Evolutionary conservation across 2,888 invertebrate species (phyloP), one percentile per base, ranked within the genome.

Genomic region (Ochropleura plecta): DNA sequence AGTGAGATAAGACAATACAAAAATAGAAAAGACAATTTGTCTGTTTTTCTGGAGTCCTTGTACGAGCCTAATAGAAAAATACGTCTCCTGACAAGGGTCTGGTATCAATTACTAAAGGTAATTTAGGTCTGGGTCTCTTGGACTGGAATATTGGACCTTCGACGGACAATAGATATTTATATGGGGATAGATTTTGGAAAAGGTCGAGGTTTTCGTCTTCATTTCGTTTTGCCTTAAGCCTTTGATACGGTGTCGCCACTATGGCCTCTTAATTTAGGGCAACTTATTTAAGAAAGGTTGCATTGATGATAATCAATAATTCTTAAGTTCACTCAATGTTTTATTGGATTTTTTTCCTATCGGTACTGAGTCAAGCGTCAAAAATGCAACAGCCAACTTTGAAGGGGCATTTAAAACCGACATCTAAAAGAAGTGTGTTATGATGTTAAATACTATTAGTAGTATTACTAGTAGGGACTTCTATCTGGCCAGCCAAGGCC

Each of bases 21-120:
- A 16, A 68, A 49, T 20, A 55, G 18, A 18, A 14, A 42, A 70
- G 46, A 70, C 53, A 57, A 53, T 76, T 66, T 44, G 12, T 62
- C 49, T 40, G 0, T 48, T 40, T 30, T 64, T 60, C 46, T 40
- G 8, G 8, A 62, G 70, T 74, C 82, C 82, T 86, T 86, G 86
- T 84, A 81, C 83, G 77, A 60, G 12, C 30, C 65, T 86, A 89
- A 90, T 88, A 87, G 85, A 88, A 88, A 86, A 88, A 86, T 86
- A 84, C 82, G 76, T 78, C 65, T 66, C 16, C 67, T 88, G 90
- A 91, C 89, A 82, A 81, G 90, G 91, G 91, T 90, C 74, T 81
- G 66, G 85, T 88, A 89, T 90, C 88, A 86, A 89, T 91, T 89
- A 87, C 89, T 69, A 74, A 74, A 81, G 83, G 89, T 87, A 88